Evolutionary conservation across 2,888 invertebrate species (phyloP).

Genomic region (Bombylius major): DNA sequence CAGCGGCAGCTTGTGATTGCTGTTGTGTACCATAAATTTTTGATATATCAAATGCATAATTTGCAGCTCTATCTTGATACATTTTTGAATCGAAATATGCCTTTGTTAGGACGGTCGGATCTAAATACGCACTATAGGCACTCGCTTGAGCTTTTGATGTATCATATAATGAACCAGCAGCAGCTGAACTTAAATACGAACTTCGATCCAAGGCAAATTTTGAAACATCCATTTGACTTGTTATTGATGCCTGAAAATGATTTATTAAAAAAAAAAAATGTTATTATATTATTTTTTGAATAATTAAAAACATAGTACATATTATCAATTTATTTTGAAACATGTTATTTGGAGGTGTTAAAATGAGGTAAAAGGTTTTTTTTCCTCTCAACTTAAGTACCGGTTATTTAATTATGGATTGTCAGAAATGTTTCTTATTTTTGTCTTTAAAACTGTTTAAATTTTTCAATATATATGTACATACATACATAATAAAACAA

Average conservation of each 20-base stretch:
- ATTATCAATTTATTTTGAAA: neutral
- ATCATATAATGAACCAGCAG: conserved; percentile 29
- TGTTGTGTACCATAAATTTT: conserved; percentile 34
- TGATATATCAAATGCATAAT: conserved; percentile 37
- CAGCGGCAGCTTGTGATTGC: conserved; percentile 27
- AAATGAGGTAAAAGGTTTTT: too few species aligned
- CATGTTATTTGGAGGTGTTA: neutral
- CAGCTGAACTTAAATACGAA: conserved; percentile 33
- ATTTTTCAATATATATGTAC: too few species aligned
- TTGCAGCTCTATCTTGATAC: conserved; percentile 37
- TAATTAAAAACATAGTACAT: neutral
- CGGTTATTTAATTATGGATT: too few species aligned
- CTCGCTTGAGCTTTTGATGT: conserved; percentile 31
- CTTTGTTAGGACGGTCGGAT: conserved; percentile 36
- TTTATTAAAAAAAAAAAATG: neutral
- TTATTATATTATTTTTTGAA: neutral
- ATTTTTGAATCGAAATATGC: conserved; percentile 38
- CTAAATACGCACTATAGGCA: conserved; percentile 36
- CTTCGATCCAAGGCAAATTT: conserved; percentile 36
- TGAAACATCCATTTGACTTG: conserved; percentile 34
- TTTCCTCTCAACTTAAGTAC: too few species aligned
- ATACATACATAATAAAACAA: too few species aligned
- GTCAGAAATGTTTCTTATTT: too few species aligned
- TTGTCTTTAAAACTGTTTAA: too few species aligned
- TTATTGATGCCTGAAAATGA: conserved; percentile 24